A percentile compares a stretch with the other conserved stretches of the same genome.
Evolutionary conservation across 1,140 invertebrate species (phyloP).

Genomic region (Mycetomoellerius zeteki): DNA sequence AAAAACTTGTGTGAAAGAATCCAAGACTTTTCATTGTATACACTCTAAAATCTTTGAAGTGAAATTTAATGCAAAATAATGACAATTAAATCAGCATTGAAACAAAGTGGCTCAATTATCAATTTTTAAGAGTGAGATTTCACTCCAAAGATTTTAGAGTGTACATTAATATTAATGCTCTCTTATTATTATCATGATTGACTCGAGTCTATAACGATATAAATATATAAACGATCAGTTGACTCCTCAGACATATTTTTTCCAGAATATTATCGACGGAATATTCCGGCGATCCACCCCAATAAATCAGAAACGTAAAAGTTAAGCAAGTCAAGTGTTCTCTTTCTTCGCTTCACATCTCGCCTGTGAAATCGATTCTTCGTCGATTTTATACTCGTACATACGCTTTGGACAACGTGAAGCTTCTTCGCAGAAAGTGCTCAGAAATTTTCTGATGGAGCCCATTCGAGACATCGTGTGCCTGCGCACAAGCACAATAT

Average conservation of each 20-base stretch:
- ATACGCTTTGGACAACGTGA: constrained; percentile 47
- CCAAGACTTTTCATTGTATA: neutral
- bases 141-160: too few relatives aligned
- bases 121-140: too few relatives aligned
- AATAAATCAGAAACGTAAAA: constrained; percentile 25
- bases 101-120: too few relatives aligned
- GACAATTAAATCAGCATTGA: too few relatives aligned
- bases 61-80: too few relatives aligned
- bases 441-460: constrained; percentile 62
- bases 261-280: neutral
- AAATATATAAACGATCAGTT: neutral
- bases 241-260: neutral
- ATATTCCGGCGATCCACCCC: neutral
- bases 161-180: neutral
- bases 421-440: constrained; percentile 58
- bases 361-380: constrained; percentile 52
- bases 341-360: neutral
- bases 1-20: constrained; percentile 21
- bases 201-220: neutral
- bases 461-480: constrained; percentile 59
- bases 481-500: constrained; percentile 53
- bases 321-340: constrained; percentile 30
- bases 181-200: neutral
- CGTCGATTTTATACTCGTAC: constrained; percentile 41
- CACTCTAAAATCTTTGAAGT: too few relatives aligned